Conservation (phyloP, 2,113 vertebrate genomes). For the Panurus biarmicus region DNA sequence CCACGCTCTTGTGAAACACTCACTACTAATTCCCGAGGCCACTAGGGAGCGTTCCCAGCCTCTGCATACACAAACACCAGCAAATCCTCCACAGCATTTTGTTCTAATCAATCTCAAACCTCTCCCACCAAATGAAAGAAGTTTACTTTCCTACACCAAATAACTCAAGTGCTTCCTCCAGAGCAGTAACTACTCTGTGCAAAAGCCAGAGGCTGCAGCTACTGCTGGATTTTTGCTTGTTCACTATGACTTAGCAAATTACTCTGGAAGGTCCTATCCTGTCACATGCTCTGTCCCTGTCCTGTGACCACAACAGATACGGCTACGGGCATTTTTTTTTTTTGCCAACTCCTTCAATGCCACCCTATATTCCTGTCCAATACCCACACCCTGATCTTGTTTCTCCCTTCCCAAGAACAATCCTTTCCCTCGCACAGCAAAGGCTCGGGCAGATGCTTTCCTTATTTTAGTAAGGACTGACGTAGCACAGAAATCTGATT, state of each 20-base stretch:
- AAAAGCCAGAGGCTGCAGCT: constrained; percentile 7
- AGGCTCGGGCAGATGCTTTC: background rate
- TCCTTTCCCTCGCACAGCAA: background rate
- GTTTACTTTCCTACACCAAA: background rate
- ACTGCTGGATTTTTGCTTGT: constrained; percentile 3
- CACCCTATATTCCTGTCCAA: background rate
- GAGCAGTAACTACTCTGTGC: background rate
- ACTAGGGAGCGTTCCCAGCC: constrained; percentile 59
- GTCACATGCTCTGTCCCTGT: background rate
- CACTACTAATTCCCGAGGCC: background rate
- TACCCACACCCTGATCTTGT: background rate
- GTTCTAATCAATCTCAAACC: background rate
- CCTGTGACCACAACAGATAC: background rate
- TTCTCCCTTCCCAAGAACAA: background rate
- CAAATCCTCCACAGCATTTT: background rate
- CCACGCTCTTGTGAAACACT: background rate
- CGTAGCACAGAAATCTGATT: background rate
- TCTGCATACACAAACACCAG: background rate
- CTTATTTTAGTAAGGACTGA: background rate
- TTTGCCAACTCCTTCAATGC: background rate
- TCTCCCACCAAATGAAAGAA: background rate
- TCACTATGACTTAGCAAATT: constrained; percentile 58
- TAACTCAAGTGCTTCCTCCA: background rate
- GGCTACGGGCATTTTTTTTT: background rate
- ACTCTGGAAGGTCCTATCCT: background rate